Evolutionary conservation across 2,888 invertebrate species (phyloP), one percentile per base, ranked within the genome.

Genomic region (Ectemnius cavifrons): DNA sequence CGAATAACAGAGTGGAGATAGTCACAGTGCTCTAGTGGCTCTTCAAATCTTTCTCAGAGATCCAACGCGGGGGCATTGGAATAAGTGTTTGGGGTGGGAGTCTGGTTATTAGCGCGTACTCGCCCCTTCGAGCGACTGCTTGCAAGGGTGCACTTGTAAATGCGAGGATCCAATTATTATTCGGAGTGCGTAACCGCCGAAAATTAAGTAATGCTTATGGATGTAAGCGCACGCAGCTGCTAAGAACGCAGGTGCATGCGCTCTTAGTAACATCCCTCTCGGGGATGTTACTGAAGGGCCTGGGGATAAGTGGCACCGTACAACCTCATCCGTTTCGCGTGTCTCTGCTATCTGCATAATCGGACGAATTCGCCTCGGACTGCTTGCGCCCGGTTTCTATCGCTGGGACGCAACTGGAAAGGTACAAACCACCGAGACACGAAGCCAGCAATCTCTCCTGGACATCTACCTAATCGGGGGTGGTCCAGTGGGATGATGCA

Each of bases 191-290:
- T 81, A 86, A 84, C 83, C 77, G 80, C 78, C 79, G 78, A 86
- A 85, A 87, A 86, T 85, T 78, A 85, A 87, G 80, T 80, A 85
- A 85, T 83, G 83, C 82, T 82, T 76, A 77, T 76, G 75, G 81
- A 84, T 81, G 74, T 71, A 74, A 68, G 69, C 49, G 71, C 73
- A 78, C 66, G 85, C 87, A 87, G 78, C 86, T 87, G 87, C 85
- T 37, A 37, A 74, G 72, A 76, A 70, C 73, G 86, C 87, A 87
- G 87, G 87, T 87, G 87, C 71, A 63, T 61, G 59, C 68, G 23
- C 23, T 23, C 23, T 23, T 23, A 2, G 70, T 63, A 65, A 75
- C 62, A 66, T 65, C 66, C 69, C 69, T 61, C 63, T 73, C 63
- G 64, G 47, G 70, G 65, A 23, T 23, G 57, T 57, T 60, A 49